Conservation (phyloP, 2,888 invertebrate species). For the Scaptomyza polygonia region DNA sequence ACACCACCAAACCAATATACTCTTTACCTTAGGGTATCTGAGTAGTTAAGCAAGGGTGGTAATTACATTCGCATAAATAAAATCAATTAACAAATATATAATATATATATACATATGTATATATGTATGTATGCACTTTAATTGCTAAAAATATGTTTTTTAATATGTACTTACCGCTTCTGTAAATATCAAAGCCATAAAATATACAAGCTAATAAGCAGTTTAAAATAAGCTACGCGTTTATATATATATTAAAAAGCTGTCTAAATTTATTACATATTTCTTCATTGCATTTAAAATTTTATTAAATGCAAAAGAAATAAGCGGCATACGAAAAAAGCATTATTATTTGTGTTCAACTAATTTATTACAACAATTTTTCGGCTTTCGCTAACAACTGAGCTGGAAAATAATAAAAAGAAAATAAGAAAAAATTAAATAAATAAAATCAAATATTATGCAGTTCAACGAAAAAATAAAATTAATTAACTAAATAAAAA, state of each 20-base stretch:
- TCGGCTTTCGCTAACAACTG: conserved; percentile 73
- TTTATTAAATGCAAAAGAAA: conserved; percentile 25
- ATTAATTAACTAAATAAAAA: conserved; percentile 42
- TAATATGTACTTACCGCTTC: conserved; percentile 45
- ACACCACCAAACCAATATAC: too few relatives aligned
- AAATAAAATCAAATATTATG: conserved; percentile 51
- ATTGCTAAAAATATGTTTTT: not conserved
- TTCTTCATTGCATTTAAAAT: conserved; percentile 1
- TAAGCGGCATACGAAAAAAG: conserved; percentile 48
- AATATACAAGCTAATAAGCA: conserved; percentile 29
- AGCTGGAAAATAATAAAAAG: conserved; percentile 71
- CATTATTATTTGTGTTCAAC: conserved; percentile 47
- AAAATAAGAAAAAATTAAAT: conserved; percentile 49
- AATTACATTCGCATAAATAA: too few relatives aligned
- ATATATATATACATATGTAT: too few relatives aligned
- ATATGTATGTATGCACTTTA: too few relatives aligned
- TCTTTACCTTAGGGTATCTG: too few relatives aligned
- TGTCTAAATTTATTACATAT: conserved; percentile 39
- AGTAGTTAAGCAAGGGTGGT: too few relatives aligned
- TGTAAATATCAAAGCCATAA: conserved; percentile 21
- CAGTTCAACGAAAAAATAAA: conserved; percentile 57
- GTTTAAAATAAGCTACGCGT: conserved; percentile 42
- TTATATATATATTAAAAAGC: conserved; percentile 40
- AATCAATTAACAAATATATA: not conserved
- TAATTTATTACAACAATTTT: conserved; percentile 72